These are phyloP conservation scores for Zapornia atra DNA, from an alignment of 2,113 vertebrate species.

Conservation along the genomic window DNA sequence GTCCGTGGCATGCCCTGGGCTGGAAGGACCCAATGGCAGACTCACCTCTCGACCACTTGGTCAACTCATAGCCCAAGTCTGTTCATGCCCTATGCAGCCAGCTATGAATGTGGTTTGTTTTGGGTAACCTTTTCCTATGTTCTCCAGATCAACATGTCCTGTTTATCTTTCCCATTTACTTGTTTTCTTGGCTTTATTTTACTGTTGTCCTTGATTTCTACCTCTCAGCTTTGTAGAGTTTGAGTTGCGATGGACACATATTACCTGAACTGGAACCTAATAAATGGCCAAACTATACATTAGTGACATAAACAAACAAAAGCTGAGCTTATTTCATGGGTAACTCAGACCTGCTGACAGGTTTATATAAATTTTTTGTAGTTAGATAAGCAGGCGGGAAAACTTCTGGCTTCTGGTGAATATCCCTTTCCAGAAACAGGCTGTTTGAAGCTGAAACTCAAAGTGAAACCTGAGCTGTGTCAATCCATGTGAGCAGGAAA, in stretches of 20 bases:
- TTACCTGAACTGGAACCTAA: background rate
- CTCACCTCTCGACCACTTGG: rapidly evolving
- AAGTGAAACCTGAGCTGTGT: background rate
- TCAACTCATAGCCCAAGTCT: background rate
- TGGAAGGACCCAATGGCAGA: background rate
- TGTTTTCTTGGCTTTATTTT: background rate
- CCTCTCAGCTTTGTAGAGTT: background rate
- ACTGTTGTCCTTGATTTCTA: background rate
- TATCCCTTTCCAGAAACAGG: background rate
- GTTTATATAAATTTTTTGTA: background rate
- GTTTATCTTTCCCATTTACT: background rate
- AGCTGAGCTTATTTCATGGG: background rate
- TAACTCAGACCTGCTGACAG: background rate
- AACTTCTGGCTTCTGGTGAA: background rate
- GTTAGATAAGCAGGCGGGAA: background rate
- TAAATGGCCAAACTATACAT: background rate
- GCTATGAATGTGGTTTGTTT: background rate
- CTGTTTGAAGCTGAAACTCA: conserved; percentile 36
- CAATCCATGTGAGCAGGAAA: conserved; percentile 27
- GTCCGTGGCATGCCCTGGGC: background rate
- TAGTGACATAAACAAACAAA: background rate
- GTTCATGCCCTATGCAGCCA: background rate
- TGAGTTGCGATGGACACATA: background rate
- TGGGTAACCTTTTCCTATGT: background rate
- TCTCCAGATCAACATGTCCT: background rate